phyloP scores from a whole-genome alignment of 2,888 invertebrate genomes.

The Palloptera scutellata region DNA sequence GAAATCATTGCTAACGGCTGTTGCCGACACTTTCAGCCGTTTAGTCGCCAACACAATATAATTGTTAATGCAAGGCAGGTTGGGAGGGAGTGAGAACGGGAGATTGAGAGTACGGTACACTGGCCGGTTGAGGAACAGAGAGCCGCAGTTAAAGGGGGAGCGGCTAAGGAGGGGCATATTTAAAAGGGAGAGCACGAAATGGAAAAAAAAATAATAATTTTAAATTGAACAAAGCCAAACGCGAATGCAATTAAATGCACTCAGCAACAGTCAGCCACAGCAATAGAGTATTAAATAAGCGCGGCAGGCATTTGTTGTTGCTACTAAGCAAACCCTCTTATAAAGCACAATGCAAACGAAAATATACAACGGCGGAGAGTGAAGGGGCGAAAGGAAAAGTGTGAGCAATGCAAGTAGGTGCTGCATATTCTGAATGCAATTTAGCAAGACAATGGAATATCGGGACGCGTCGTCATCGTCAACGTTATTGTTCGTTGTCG shows the following conservation, averaged over 20 bases:
- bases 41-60: slow-evolving; percentile 18
- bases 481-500: no score
- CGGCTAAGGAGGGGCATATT: no score
- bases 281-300: background rate
- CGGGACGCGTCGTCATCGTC: no score
- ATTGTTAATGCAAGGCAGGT: background rate
- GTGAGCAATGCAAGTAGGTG: background rate
- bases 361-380: no score
- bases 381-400: no score
- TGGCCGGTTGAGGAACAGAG: no score
- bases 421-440: background rate
- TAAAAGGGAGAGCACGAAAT: no score
- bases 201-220: slow-evolving; percentile 14
- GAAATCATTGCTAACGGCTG: background rate
- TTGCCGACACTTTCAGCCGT: slow-evolving; percentile 18
- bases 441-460: no score
- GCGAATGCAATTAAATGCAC: slow-evolving; percentile 13
- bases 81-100: background rate
- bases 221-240: slow-evolving; percentile 11
- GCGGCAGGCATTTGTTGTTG: background rate
- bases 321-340: background rate
- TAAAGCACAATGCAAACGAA: no score
- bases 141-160: no score
- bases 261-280: background rate
- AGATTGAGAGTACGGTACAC: background rate